phyloP scores from a whole-genome alignment of 2,113 vertebrate species.

The Lates calcarifer region DNA sequence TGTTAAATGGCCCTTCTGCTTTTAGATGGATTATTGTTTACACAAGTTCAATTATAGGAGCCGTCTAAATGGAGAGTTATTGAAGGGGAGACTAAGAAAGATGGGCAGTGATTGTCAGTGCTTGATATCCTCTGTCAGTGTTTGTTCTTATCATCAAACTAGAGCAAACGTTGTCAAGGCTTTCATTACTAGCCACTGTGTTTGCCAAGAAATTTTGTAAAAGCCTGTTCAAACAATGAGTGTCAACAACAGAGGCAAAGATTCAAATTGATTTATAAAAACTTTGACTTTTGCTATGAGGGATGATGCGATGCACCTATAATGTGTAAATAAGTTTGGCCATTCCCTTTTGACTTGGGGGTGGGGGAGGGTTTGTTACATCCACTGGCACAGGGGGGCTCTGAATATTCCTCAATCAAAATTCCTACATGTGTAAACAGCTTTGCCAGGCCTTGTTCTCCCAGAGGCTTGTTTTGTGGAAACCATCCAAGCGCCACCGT shows the following conservation, averaged over 20 bases:
- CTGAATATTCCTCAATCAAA: slow-evolving; percentile 72
- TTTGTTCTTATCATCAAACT: slow-evolving; percentile 73
- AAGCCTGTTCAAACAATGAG: slow-evolving; percentile 63
- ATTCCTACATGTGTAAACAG: slow-evolving; percentile 68
- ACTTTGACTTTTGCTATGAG: slow-evolving; percentile 23
- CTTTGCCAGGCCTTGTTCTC: slow-evolving; percentile 67
- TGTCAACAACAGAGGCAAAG: slow-evolving; percentile 37
- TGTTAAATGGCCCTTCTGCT: slow-evolving; percentile 72
- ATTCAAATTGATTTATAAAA: slow-evolving; percentile 51
- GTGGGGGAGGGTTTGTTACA: slow-evolving; percentile 44
- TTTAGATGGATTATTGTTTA: slow-evolving; percentile 80
- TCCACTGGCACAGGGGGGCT: slow-evolving; percentile 52
- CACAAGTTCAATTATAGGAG: slow-evolving; percentile 72
- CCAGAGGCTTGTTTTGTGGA: slow-evolving; percentile 70
- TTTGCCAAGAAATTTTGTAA: slow-evolving; percentile 60
- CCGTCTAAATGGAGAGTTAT: slow-evolving; percentile 54
- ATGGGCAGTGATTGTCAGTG: slow-evolving; percentile 69
- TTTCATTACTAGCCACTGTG: slow-evolving; percentile 50
- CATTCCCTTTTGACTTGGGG: slow-evolving; percentile 18
- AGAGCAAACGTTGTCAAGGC: slow-evolving; percentile 49
- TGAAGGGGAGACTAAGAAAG: slow-evolving; percentile 56
- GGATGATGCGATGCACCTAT: slow-evolving; percentile 15
- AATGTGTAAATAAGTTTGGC: slow-evolving; percentile 50
- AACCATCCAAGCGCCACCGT: slow-evolving; percentile 76
- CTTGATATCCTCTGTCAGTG: slow-evolving; percentile 65